Evolutionary conservation across 2,113 vertebrate genomes (phyloP).

Genomic region (Ciconia boyciana): DNA sequence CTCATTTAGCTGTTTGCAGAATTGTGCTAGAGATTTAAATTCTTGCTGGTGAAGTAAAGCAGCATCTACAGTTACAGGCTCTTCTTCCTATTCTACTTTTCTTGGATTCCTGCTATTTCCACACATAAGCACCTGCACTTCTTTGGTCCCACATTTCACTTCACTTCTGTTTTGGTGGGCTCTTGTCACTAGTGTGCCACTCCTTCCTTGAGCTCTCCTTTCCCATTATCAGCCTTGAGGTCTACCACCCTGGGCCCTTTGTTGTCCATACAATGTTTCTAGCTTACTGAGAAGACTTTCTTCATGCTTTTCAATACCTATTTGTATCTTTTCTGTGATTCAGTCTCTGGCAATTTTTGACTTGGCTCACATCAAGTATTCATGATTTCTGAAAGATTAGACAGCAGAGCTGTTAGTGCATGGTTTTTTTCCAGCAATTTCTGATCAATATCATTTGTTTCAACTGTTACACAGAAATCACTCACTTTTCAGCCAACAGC

Average conservation of each 20-base stretch:
- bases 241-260: not conserved
- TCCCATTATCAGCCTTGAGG: not conserved
- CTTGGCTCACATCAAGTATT: not conserved
- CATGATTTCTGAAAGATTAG: not conserved
- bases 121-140: not conserved
- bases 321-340: not conserved
- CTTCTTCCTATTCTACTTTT: not conserved
- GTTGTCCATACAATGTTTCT: not conserved
- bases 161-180: not conserved
- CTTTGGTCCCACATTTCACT: not conserved
- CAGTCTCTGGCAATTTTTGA: not conserved
- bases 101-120: not conserved
- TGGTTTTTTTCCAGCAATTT: not conserved
- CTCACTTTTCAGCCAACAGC: not conserved
- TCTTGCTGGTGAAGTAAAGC: not conserved
- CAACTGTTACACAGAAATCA: not conserved
- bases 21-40: not conserved
- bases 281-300: not conserved
- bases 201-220: not conserved
- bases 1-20: not conserved
- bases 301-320: not conserved
- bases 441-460: not conserved
- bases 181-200: not conserved
- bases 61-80: not conserved
- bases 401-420: not conserved